phyloP scores from a whole-genome alignment of 2,797 vertebrate genomes.

The Macroramphosus scolopax region DNA sequence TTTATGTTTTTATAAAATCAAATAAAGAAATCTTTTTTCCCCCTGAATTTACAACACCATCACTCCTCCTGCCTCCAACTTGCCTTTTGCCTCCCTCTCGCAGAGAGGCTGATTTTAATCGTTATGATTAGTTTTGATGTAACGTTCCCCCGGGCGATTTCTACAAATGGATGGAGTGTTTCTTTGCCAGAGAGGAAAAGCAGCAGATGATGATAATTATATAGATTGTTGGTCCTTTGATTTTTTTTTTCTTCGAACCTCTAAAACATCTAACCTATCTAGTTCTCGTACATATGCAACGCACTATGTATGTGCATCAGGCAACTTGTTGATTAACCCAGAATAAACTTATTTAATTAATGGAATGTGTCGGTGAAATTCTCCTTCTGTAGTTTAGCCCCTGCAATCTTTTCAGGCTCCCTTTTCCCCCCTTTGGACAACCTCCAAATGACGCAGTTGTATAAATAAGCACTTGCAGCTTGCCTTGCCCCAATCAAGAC shows the following conservation, averaged over 20 bases:
- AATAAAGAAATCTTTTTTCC: conserved; percentile 71
- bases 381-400: conserved; percentile 33
- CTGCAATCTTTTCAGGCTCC: conserved; percentile 16
- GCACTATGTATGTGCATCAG: conserved; percentile 47
- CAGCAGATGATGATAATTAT: conserved; percentile 99
- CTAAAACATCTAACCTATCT: conserved; percentile 62
- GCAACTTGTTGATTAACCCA: conserved; percentile 89
- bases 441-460: conserved; percentile 87
- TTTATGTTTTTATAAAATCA: conserved; percentile 74
- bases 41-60: conserved; percentile 77
- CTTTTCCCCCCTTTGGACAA: conserved; percentile 81
- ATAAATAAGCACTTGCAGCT: conserved; percentile 91
- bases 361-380: conserved; percentile 66
- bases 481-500: conserved; percentile 93
- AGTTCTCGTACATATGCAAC: conserved; percentile 68
- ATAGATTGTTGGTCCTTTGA: conserved; percentile 88
- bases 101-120: conserved; percentile 99
- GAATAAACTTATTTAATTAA: conserved; percentile 79
- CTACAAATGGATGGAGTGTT: conserved; percentile 99
- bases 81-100: conserved; percentile 90
- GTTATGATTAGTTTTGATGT: conserved; percentile 99
- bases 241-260: conserved; percentile 21
- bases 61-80: conserved; percentile 87
- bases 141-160: conserved; percentile 93
- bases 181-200: conserved; percentile 97